Conservation (phyloP, 2,797 vertebrate species). For the Agapornis canus region DNA sequence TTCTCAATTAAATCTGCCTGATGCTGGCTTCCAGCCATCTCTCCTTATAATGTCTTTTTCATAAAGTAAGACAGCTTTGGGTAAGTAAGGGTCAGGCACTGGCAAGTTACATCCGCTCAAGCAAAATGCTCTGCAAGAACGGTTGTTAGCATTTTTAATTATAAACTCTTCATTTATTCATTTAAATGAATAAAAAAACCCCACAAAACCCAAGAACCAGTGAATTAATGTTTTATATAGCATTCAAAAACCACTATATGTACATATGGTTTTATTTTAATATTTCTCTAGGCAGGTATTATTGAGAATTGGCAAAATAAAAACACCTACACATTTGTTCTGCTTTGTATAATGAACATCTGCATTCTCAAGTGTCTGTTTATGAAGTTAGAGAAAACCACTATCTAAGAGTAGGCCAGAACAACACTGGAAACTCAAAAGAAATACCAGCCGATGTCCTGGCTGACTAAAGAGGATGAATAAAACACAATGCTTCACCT, state of each 20-base stretch:
- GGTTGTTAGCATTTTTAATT: background rate
- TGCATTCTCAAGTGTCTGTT: background rate
- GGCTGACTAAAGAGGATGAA: background rate
- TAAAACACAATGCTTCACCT: background rate
- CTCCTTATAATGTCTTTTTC: background rate
- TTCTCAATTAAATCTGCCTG: conserved; percentile 15
- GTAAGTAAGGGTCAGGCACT: background rate
- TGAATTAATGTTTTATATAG: background rate
- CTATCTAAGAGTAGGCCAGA: background rate
- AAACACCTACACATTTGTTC: background rate
- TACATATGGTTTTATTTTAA: background rate
- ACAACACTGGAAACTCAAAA: background rate
- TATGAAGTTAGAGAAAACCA: background rate
- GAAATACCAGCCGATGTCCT: background rate
- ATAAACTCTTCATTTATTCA: background rate
- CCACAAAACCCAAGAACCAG: background rate
- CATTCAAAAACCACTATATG: background rate
- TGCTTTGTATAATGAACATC: background rate
- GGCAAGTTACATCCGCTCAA: fast-evolving
- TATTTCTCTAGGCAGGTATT: background rate
- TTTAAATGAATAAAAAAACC: background rate
- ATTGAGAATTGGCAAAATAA: background rate
- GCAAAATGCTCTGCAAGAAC: background rate
- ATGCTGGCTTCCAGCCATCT: background rate
- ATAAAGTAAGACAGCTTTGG: background rate